Percentiles rank a stretch among this genome's conserved stretches.
Evolutionary conservation across 2,797 vertebrate genomes (phyloP).

Genomic region (Malacoctenus gilli): DNA sequence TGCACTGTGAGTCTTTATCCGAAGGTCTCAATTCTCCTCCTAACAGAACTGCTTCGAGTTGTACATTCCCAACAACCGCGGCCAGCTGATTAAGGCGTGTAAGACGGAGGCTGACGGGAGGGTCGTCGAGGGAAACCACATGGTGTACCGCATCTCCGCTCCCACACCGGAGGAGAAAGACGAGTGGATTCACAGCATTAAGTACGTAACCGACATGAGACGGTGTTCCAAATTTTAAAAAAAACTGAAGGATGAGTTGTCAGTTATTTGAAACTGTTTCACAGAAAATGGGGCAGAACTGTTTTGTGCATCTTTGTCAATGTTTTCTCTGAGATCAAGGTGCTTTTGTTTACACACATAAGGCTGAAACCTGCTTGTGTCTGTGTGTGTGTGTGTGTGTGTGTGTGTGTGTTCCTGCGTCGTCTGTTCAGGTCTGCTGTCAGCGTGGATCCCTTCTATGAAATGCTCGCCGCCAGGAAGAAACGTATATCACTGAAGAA

Average conservation of each 20-base stretch:
- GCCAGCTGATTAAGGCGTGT: constrained; percentile 93
- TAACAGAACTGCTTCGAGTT: constrained; percentile 93
- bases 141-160: constrained; percentile 90
- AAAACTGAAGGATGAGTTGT: too few species aligned
- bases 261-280: too few species aligned
- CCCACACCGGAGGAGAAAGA: constrained; percentile 94
- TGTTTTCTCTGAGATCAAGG: too few species aligned
- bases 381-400: too few species aligned
- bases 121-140: constrained; percentile 94
- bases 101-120: constrained; percentile 90
- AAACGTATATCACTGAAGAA: constrained; percentile 96
- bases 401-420: background rate
- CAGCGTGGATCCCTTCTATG: constrained; percentile 94
- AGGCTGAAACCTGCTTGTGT: too few species aligned
- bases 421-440: constrained; percentile 85
- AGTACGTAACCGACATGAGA: too few species aligned
- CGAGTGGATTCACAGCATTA: constrained; percentile 95
- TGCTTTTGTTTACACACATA: too few species aligned
- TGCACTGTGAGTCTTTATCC: background rate
- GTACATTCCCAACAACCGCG: constrained; percentile 96
- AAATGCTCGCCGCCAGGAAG: constrained; percentile 94
- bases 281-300: too few species aligned
- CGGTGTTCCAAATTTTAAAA: too few species aligned
- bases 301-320: too few species aligned
- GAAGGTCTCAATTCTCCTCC: background rate